Percentiles rank a stretch among this genome's conserved stretches.
Conservation (phyloP, 2,888 invertebrate species). For the Frankliniella intonsa region DNA sequence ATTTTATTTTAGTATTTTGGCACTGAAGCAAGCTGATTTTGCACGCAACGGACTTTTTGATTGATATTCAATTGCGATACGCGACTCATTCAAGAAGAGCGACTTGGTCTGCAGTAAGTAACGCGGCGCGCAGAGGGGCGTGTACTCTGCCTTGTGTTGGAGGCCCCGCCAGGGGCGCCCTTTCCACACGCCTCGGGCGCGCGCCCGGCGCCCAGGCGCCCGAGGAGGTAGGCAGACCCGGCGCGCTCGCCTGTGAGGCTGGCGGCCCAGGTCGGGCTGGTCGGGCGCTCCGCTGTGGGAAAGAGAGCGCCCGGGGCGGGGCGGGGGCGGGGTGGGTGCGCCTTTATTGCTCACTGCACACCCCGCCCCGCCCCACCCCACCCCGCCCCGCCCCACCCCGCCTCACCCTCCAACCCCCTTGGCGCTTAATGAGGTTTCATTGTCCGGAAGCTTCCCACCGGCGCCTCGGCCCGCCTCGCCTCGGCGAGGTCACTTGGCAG, state of each 20-base stretch:
- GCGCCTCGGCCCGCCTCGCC: too few relatives aligned
- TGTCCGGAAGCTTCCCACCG: background rate
- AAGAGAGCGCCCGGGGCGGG: background rate
- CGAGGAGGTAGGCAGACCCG: background rate
- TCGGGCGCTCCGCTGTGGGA: background rate
- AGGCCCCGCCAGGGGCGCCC: background rate
- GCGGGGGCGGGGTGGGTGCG: background rate
- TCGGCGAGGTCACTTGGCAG: too few relatives aligned
- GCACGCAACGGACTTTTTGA: too few relatives aligned
- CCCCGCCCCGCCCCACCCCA: too few relatives aligned
- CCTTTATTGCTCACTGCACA: background rate
- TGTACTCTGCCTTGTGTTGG: background rate
- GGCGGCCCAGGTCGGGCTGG: background rate
- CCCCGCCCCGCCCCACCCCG: too few relatives aligned
- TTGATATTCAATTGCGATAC: too few relatives aligned
- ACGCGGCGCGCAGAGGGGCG: background rate
- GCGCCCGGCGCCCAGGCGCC: background rate
- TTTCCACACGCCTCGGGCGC: background rate
- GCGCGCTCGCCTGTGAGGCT: background rate
- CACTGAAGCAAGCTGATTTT: too few relatives aligned
- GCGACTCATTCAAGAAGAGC: too few relatives aligned
- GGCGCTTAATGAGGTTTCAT: background rate
- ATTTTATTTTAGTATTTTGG: too few relatives aligned
- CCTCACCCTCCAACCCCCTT: too few relatives aligned
- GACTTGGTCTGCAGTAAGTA: too few relatives aligned